These are phyloP conservation scores for Hirtodrosophila cameraria DNA, from an alignment of 2,888 invertebrate species.

Conservation along the genomic window DNA sequence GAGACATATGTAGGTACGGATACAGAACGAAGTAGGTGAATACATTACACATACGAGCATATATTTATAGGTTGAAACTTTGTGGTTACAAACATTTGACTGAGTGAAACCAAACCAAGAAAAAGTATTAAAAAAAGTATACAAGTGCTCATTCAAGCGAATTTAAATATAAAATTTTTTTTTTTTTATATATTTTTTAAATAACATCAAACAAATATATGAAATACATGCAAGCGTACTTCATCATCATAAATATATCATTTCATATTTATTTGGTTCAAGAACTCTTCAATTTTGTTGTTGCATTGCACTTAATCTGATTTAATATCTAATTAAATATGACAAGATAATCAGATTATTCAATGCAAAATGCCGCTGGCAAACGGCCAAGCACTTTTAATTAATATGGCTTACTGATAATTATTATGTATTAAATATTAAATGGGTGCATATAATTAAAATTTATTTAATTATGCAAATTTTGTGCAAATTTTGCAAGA, in stretches of 20 bases:
- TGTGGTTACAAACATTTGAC: conserved; percentile 17
- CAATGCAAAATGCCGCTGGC: neutral
- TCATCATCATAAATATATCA: no score
- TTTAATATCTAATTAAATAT: conserved; percentile 42
- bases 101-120: conserved; percentile 6
- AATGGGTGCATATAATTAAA: conserved; percentile 13
- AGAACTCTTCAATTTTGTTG: conserved; percentile 3
- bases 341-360: conserved; percentile 41
- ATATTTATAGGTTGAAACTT: conserved; percentile 22
- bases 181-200: neutral
- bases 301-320: conserved; percentile 11
- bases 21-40: conserved; percentile 11
- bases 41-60: conserved; percentile 1
- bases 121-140: neutral
- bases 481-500: neutral
- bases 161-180: conserved; percentile 21
- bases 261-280: neutral
- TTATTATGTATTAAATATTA: conserved; percentile 15
- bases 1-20: conserved; percentile 1
- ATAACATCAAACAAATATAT: neutral
- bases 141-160: conserved; percentile 17
- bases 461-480: conserved; percentile 14
- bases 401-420: conserved; percentile 9
- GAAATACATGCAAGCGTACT: no score
- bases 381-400: conserved; percentile 5